Conservation (phyloP, 2,888 invertebrate species). For the Melieria crassipennis region DNA sequence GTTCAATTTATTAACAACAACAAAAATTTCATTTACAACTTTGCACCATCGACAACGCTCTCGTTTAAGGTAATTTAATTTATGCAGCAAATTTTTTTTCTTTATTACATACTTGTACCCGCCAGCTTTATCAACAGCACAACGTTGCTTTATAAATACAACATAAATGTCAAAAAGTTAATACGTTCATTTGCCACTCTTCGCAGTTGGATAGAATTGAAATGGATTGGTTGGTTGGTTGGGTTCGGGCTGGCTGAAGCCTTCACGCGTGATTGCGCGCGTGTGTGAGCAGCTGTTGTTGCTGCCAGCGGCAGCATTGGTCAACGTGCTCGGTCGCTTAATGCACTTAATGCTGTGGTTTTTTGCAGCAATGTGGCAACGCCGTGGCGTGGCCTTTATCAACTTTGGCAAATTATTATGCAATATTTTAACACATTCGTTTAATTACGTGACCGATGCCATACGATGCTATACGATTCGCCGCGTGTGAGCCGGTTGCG, state of each 20-base stretch:
- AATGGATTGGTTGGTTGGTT: too few relatives aligned
- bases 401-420: slow-evolving; percentile 20
- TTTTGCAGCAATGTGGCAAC: not conserved
- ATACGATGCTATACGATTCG: not conserved
- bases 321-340: not conserved
- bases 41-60: too few relatives aligned
- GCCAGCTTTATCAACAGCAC: too few relatives aligned
- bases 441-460: slow-evolving; percentile 2
- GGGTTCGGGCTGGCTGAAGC: too few relatives aligned
- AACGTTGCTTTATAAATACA: not conserved
- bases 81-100: too few relatives aligned
- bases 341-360: slow-evolving; percentile 20
- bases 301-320: slow-evolving; percentile 1
- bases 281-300: not conserved
- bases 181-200: not conserved
- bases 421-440: slow-evolving; percentile 14
- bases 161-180: slow-evolving; percentile 6
- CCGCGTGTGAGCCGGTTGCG: not conserved
- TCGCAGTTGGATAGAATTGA: not conserved
- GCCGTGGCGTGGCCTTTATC: slow-evolving; percentile 3
- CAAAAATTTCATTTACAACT: too few relatives aligned
- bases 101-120: too few relatives aligned
- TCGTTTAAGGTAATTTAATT: too few relatives aligned
- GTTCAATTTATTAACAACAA: too few relatives aligned
- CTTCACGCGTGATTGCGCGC: too few relatives aligned